Evolutionary conservation across 2,888 invertebrate species (phyloP), one percentile per base, ranked within the genome.

Genomic region (Monopis laevigella): DNA sequence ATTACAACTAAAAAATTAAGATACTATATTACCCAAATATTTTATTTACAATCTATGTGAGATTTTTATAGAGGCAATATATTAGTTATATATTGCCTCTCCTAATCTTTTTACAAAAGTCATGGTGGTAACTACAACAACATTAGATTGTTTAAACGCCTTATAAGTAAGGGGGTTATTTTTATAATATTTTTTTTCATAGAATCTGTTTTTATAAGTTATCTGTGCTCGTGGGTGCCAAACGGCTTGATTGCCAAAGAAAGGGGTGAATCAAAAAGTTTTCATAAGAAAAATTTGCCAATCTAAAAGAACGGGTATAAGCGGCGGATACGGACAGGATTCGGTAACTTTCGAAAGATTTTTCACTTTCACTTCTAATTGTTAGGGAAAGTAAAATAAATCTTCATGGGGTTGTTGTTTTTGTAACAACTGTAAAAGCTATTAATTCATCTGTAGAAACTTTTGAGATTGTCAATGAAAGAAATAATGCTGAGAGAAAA

Each of bases 401-500:
- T 73, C 74, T 70, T 62, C 48, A 61, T 60, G 62, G 59, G 60
- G 58, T 65, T 65, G 61, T 66, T 71, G 68, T 69, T 68, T 57
- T 51, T 48, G 50, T 44, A 48, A 45, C 56, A 58, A 58, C 56
- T 59, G 58, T 59, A 59, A 52, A 59, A 65, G 60, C 64, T 67
- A 75, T 74, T 73, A 71, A 78, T 78, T 77, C 75, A 74, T 71
- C 73, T 67, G n/a, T n/a, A n/a, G n/a, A n/a, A n/a, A n/a, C n/a
- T n/a, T n/a, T n/a, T n/a, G n/a, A n/a, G n/a, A n/a, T n/a, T n/a
- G n/a, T n/a, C n/a, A n/a, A n/a, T n/a, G n/a, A n/a, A n/a, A n/a
- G n/a, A n/a, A n/a, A n/a, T n/a, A n/a, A n/a, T n/a, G n/a, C n/a
- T n/a, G n/a, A n/a, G n/a, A n/a, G n/a, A n/a, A n/a, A n/a, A n/a